A percentile compares a stretch with the other conserved stretches of the same genome.
These are phyloP conservation scores for Trichacis sp. DNA, from an alignment of 2,888 invertebrate species.

Conservation along the genomic window DNA sequence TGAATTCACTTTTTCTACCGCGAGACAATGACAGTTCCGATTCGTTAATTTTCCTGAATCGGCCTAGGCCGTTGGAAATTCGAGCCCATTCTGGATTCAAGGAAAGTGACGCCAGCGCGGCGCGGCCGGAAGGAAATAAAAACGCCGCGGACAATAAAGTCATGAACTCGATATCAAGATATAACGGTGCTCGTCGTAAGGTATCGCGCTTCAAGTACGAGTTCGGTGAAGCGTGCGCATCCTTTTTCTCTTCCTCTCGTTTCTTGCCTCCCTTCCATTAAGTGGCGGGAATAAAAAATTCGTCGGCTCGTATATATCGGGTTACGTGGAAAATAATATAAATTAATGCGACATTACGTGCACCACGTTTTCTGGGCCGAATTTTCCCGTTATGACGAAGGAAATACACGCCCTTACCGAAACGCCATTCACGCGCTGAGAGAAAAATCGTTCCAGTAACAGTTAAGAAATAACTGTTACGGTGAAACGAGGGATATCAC, in stretches of 20 bases:
- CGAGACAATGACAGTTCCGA: neutral
- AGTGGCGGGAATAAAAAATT: neutral
- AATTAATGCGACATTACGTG: neutral
- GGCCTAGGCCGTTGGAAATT: neutral
- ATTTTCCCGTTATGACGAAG: too few species aligned
- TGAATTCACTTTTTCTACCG: neutral
- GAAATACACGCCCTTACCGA: too few species aligned
- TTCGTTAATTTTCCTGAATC: neutral
- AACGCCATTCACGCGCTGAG: too few species aligned
- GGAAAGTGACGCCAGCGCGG: neutral
- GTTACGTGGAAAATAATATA: too few species aligned
- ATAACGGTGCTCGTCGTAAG: neutral
- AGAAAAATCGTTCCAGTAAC: too few species aligned
- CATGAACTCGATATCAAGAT: neutral
- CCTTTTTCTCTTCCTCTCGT: neutral
- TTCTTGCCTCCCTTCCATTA: neutral
- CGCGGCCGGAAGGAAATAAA: neutral
- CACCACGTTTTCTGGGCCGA: neutral
- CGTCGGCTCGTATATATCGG: neutral
- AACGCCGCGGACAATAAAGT: neutral
- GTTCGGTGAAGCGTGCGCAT: slow-evolving; percentile 1
- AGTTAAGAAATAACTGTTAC: too few species aligned
- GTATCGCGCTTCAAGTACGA: neutral
- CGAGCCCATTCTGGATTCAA: neutral
- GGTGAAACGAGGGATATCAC: too few species aligned